Base-by-base conservation (phyloP, 2,797 vertebrate species). In the Argyrosomus regius region DNA sequence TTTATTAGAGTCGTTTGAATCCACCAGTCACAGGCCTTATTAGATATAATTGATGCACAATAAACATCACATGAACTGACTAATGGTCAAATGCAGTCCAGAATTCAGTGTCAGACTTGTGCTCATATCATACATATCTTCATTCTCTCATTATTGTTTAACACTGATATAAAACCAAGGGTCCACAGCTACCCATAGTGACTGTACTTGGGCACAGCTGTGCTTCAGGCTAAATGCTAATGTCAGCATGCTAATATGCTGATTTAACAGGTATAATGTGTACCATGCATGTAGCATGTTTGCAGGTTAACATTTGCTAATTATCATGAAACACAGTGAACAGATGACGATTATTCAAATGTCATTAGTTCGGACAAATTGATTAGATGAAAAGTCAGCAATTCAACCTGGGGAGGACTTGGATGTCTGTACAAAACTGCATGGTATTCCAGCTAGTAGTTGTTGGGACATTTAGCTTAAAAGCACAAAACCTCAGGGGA, bases 1-100 rank as follows among this genome's bases (percentile, higher is more conserved):
- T 83, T 62, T 8, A 74, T n/a, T 75, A 56, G 18, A 63, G 35
- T 64, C 26, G 45, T 77, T 70, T 60, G 63, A 72, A 78, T 46
- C 35, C 59, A 41, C 35, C 57, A 59, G 11, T 68, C 70, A 76
- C 49, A 71, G 49, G 62, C 59, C 58, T 60, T 46, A 56, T 56
- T 10, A 0, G 56, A n/a, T 26, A 8, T 50, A 72, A 81, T 6
- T 61, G 57, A 77, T 67, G n/a, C 35, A 57, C 31, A 54, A 39
- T 54, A 52, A 48, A 11, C 49, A 41, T 22, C 50, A 2, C 46
- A 50, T 50, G 49, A 71, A 54, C 20, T 2, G 28, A 53, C 46
- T 66, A 64, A 77, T 65, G 20, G 41, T 58, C 59, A 68, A 45
- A 31, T 61, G 5, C 13, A 45, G 28, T 61, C 10, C 16, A 57